phyloP scores from a whole-genome alignment of 2,797 vertebrate genomes.

The Arrhamphus sclerolepis region DNA sequence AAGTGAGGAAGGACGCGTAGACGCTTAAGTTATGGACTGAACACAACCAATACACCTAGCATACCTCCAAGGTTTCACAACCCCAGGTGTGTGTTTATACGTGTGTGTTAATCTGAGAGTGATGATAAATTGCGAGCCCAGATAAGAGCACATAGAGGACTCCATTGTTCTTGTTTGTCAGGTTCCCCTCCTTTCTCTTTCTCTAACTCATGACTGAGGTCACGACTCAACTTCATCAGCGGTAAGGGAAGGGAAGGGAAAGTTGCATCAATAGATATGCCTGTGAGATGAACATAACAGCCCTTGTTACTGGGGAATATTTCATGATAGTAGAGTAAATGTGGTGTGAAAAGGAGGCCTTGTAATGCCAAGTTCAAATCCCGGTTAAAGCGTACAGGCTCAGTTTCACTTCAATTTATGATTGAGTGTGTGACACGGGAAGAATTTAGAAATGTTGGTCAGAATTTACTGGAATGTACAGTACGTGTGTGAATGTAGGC shows the following conservation, averaged over 20 bases:
- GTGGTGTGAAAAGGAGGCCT: slow-evolving; percentile 1
- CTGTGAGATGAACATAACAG: slow-evolving; percentile 10
- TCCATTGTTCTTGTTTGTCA: slow-evolving; percentile 74
- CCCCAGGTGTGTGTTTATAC: slow-evolving; percentile 37
- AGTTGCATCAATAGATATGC: slow-evolving; percentile 14
- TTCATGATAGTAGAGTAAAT: not conserved
- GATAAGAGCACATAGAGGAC: slow-evolving; percentile 77
- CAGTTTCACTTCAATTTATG: not conserved
- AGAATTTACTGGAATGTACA: too few species aligned
- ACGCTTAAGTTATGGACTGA: not conserved
- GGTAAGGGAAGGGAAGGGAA: slow-evolving; percentile 30
- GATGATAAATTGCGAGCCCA: slow-evolving; percentile 61
- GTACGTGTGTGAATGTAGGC: not conserved
- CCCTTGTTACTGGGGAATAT: slow-evolving; percentile 10
- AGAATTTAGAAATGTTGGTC: too few species aligned
- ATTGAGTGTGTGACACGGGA: too few species aligned
- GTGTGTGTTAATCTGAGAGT: slow-evolving; percentile 27
- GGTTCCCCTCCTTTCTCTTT: slow-evolving; percentile 43
- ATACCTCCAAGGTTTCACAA: slow-evolving; percentile 27
- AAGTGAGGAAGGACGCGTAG: too few species aligned
- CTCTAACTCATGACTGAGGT: slow-evolving; percentile 55
- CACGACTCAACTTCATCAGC: slow-evolving; percentile 49
- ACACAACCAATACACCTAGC: slow-evolving; percentile 7
- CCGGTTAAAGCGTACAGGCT: not conserved
- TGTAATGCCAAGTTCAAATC: not conserved